Evolutionary conservation across 2,113 vertebrate genomes (phyloP).

Genomic region (Malurus cyaneus): DNA sequence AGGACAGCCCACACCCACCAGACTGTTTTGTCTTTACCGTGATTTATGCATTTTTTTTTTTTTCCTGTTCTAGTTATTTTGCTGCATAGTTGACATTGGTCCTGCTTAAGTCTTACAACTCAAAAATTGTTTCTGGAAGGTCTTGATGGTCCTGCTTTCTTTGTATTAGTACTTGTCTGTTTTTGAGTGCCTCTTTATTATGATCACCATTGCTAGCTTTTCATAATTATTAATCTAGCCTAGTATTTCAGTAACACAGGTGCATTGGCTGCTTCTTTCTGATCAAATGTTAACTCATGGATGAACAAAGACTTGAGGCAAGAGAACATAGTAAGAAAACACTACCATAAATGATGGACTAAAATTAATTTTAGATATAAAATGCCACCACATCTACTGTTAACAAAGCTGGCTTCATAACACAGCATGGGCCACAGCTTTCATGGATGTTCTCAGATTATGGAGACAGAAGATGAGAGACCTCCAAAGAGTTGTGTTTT

Average conservation of each 20-base stretch:
- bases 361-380: not conserved
- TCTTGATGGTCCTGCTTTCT: not conserved
- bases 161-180: not conserved
- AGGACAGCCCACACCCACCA: not conserved
- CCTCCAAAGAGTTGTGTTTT: not conserved
- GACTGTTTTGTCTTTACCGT: not conserved
- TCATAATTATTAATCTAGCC: not conserved
- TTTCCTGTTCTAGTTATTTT: not conserved
- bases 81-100: not conserved
- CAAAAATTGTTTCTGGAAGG: not conserved
- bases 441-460: not conserved
- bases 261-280: not conserved
- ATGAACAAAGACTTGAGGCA: not conserved
- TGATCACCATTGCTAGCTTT: not conserved
- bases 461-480: not conserved
- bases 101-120: not conserved
- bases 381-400: not conserved
- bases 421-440: not conserved
- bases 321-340: not conserved
- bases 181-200: not conserved
- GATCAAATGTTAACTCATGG: not conserved
- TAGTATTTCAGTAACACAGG: not conserved
- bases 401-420: not conserved
- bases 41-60: not conserved
- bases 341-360: not conserved